Conservation (phyloP, 2,888 invertebrate genomes). For the Thymelicus acteon region DNA sequence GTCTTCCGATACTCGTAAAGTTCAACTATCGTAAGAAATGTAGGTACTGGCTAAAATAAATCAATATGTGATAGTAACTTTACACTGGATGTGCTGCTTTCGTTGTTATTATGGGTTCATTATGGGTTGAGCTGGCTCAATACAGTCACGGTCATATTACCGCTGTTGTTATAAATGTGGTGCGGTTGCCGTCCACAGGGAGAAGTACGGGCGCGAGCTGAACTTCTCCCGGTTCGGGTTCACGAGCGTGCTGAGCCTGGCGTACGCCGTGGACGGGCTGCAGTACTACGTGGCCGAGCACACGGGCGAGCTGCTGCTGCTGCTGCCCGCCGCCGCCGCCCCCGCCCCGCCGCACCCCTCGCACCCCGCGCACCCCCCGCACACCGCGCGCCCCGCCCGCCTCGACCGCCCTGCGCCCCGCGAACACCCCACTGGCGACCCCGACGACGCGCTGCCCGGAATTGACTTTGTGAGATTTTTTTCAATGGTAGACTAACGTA, state of each 20-base stretch:
- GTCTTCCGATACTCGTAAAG: too few species aligned
- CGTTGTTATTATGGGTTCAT: too few species aligned
- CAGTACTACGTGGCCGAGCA: slow-evolving; percentile 45
- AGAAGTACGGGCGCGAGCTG: slow-evolving; percentile 64
- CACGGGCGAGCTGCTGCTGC: slow-evolving; percentile 46
- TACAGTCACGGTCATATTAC: too few species aligned
- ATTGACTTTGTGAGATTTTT: slow-evolving; percentile 61
- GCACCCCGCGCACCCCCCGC: slow-evolving; percentile 22
- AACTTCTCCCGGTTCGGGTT: slow-evolving; percentile 61
- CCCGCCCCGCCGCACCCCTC: slow-evolving; percentile 16
- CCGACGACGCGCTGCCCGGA: slow-evolving; percentile 60
- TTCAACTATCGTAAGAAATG: too few species aligned
- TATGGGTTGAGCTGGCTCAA: too few species aligned
- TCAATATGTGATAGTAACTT: too few species aligned
- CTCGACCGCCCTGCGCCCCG: background rate
- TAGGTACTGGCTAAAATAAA: too few species aligned
- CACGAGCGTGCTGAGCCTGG: slow-evolving; percentile 63
- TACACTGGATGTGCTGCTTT: too few species aligned
- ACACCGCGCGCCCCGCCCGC: slow-evolving; percentile 10
- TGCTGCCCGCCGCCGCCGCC: slow-evolving; percentile 29
- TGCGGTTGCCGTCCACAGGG: slow-evolving; percentile 49
- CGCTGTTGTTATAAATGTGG: too few species aligned
- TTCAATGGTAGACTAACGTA: background rate
- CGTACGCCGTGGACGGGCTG: slow-evolving; percentile 53
- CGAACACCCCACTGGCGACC: slow-evolving; percentile 42